Evolutionary conservation across 2,113 vertebrate species (phyloP), one percentile per base, ranked within the genome.

Genomic region (Dasypus novemcinctus): DNA sequence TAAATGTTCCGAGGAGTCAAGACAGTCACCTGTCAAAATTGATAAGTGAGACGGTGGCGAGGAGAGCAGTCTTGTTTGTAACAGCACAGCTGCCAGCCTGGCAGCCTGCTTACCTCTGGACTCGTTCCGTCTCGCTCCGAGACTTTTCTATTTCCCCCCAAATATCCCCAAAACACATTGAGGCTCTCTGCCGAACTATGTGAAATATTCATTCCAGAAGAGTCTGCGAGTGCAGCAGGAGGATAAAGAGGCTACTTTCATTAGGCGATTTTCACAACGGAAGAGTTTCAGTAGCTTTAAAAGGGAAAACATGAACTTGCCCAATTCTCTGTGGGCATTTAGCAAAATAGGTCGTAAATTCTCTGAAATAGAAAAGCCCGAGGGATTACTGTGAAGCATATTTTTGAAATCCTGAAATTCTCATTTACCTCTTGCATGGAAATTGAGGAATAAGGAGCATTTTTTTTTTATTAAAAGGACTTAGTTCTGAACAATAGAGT

Each of bases 21-120:
- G 97, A 98, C 91, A 92, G 92, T 98, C 97, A 97, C 92, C 95
- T 98, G 98, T 98, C 98, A 98, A 97, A 97, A 97, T 76, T 98
- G 98, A 97, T 98, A 98, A 98, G 98, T 97, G 97, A 97, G 94
- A 95, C 94, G 82, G 90, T 97, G 94, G 94, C 75, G 10, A 97
- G 96, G 96, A 98, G 97, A 92, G 80, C 96, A 97, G 97, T 98
- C 95, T 94, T 96, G 91, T 98, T 98, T 98, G 96, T 97, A 97
- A 97, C 76, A 89, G 92, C 95, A 71, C 94, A 97, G 94, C 96
- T 97, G 97, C 96, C 93, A 95, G 96, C 97, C 72, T 92, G 95
- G 86, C 83, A 89, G 89, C 83, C 93, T 96, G 96, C 97, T 98
- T 98, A 96, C 96, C 95, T 97, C 96, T 78, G 91, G 86, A 49